Base-by-base conservation (phyloP, 2,888 invertebrate genomes). In the Thalpophila matura region DNA sequence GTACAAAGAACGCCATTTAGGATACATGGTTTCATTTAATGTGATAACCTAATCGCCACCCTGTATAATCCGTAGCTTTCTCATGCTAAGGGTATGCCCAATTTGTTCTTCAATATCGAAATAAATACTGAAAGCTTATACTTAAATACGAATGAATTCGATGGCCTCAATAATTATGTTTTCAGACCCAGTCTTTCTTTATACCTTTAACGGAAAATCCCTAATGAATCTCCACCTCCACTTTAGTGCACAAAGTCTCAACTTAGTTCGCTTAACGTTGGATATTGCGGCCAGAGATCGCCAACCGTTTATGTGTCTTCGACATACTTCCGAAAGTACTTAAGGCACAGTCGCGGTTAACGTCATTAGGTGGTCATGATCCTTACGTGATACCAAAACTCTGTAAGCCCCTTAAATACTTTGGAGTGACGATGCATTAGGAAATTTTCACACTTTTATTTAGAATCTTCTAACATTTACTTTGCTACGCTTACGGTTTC, bases 261-360 rank as follows among this genome's bases (percentile, higher is more conserved):
- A 61, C 53, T 66, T 53, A 60, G 61, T 60, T 61, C 55, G 35
- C 45, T 43, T 56, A 66, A 14, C 55, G 55, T 56, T 61, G 61
- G 70, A 53, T 66, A 61, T 66, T 49, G 70, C 73, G 73, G 46
- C 40, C 73, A 67, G 49, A 73, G 67, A 62, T 71, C 73, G 61
- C 62, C 70, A 61, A 55, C 67, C 67, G 43, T 57, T 65, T 73
- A 70, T 71, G 67, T 67, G 55, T 67, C 67, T 71, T 71, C 62
- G 43, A 61, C 67, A 61, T 71, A 71, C 73, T 73, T 73, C 53
- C 49, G 24, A 61, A 73, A 71, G 70, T 61, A 16, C 56, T 70
- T 66, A 53, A 56, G 55, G 55, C 61, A 35, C 47, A 67, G 73
- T 56, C 43, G 73, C 40, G 61, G 73, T 73, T 70, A 73, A 72